Conservation (phyloP, 1,140 invertebrate genomes). For the Drosophila quadrilineata region DNA sequence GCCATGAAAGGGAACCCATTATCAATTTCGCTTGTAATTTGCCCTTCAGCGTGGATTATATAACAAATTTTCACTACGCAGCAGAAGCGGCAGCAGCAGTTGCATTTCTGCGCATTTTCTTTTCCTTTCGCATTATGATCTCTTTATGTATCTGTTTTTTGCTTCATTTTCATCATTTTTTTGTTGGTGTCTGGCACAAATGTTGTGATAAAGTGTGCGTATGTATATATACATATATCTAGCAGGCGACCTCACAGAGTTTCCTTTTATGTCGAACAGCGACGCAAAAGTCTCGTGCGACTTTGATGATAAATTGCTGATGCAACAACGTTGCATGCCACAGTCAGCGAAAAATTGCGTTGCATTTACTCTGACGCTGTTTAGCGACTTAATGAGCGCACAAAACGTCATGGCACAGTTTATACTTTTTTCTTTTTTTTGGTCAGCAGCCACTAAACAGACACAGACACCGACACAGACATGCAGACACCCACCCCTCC, state of each 20-base stretch:
- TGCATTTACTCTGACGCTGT: slow-evolving; percentile 43
- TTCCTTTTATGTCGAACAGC: slow-evolving; percentile 62
- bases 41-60: slow-evolving; percentile 50
- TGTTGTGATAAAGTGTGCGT: slow-evolving; percentile 47
- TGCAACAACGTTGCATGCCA: slow-evolving; percentile 69
- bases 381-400: slow-evolving; percentile 49
- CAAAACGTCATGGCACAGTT: slow-evolving; percentile 69
- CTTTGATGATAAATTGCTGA: slow-evolving; percentile 74
- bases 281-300: slow-evolving; percentile 75
- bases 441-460: slow-evolving; percentile 48
- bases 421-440: no score
- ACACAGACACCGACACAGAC: slow-evolving; percentile 25
- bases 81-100: background rate
- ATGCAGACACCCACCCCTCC: background rate
- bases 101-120: slow-evolving; percentile 30
- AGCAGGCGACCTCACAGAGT: slow-evolving; percentile 72
- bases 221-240: no score
- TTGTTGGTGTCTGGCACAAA: slow-evolving; percentile 53
- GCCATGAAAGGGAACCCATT: slow-evolving; percentile 48
- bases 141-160: slow-evolving; percentile 3
- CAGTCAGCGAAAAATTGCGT: slow-evolving; percentile 70
- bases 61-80: slow-evolving; percentile 59
- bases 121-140: background rate
- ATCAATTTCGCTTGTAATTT: slow-evolving; percentile 55
- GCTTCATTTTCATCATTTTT: background rate